Base-by-base conservation (phyloP, 2,888 invertebrate species). In the Cryptophagus acutangulus region DNA sequence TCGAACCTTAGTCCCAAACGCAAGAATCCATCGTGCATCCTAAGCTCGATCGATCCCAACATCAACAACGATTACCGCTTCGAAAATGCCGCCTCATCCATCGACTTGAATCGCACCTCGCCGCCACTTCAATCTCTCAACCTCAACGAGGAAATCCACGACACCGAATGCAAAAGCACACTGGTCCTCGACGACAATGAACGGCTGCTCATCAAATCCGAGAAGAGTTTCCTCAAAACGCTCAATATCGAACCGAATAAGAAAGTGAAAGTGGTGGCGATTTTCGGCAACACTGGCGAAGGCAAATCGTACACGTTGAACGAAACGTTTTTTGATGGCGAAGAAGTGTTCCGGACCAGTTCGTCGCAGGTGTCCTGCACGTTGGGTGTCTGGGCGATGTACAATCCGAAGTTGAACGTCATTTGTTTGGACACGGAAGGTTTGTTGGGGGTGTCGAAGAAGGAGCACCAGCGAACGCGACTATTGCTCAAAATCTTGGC, bases 271-370 rank as follows among this genome's bases (percentile, higher is more conserved):
- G 87, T 87, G 10, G 78, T 88, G 1, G 84, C 87, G 8, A 85
- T 89, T 58, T 86, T 88, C 69, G 89, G 89, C 2, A 88, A 87
- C 59, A 85, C 86, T 0, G 87, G 87, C 0, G 87, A 87, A 69
- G 88, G 87, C 1, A 88, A 88, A 67, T 87, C 87, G 2, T 77
- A 82, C 58, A 86, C 86, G 0, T 68, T 88, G 58, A 89, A 89
- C 66, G 76, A 86, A 48, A 56, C 65, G 2, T 82, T 83, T 61
- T 84, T 82, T 59, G 66, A 75, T 50, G 82, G 81, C 1, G 69
- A 73, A 43, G 76, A 78, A 54, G 57, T 81, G 1, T 85, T 85
- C 61, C 70, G 71, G 45, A 83, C 83, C 0, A 82, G 82, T 2
- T 73, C 79, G 13, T 76, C 77, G 45, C 84, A 85, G 51, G 72